Base-by-base conservation (phyloP, 2,113 vertebrate genomes). In the Tor tambroides region DNA sequence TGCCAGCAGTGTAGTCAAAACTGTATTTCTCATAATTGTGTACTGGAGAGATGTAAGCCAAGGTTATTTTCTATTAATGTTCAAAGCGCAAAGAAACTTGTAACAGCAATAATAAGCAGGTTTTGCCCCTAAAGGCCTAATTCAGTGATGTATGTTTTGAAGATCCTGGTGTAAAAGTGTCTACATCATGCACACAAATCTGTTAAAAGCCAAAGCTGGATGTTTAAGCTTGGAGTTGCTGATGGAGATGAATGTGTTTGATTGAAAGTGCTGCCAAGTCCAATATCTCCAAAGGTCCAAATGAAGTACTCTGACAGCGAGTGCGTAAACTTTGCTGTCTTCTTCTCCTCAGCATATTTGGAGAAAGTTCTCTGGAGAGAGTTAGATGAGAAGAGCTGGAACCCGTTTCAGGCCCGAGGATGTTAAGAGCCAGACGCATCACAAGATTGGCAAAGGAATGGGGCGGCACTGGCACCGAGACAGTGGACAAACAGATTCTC, bases 401-500 rank as follows among this genome's bases (percentile, higher is more conserved):
- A 80, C 43, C 23, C 41, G 3, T 46, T 41, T 72, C 69, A 76
- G 59, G 81, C 83, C 80, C 10, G 38, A 86, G 84, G 77, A 78
- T 71, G 30, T 82, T 67, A 49, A 46, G 61, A 56, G 80, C 83
- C 87, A 84, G 83, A 79, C 61, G 35, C 80, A 78, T 87, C 85
- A 77, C 32, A 38, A 67, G 85, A 87, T 56, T 83, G 85, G 88
- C 85, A 85, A 14, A 41, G 84, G 63, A 88, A 65, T 43, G 61
- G 72, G 74, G 63, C 59, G 7, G 15, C 56, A 26, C 74, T 91
- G 88, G 85, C 88, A 80, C 75, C 8, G 49, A 54, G 74, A 82
- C 83, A 87, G 76, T 46, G 65, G 84, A 74, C 83, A 84, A 86
- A 87, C 86, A 76, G 80, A 67, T 51, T 69, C 86, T n/a, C 23